Evolutionary conservation across 2,113 vertebrate genomes (phyloP).

Genomic region (Merops nubicus): DNA sequence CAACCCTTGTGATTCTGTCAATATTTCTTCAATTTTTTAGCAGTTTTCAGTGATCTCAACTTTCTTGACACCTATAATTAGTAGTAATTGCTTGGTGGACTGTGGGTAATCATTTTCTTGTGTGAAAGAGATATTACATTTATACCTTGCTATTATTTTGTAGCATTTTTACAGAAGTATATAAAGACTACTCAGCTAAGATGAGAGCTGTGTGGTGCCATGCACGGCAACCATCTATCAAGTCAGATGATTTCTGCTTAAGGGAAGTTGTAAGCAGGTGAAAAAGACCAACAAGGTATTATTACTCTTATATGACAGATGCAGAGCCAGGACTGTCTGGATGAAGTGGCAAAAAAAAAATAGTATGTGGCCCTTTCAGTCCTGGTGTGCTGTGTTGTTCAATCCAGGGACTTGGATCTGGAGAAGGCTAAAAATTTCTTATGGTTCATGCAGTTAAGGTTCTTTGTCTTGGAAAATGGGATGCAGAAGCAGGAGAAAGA

Average conservation of each 20-base stretch:
- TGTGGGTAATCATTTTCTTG: background rate
- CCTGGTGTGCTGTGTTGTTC: background rate
- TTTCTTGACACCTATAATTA: background rate
- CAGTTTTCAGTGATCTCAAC: background rate
- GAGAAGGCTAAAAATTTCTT: background rate
- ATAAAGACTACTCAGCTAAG: background rate
- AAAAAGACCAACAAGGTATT: background rate
- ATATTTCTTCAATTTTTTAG: background rate
- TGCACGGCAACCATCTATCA: background rate
- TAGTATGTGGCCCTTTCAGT: background rate
- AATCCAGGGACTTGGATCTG: background rate
- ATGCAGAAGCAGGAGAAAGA: background rate
- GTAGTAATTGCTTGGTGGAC: background rate
- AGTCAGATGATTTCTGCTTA: background rate
- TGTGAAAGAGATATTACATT: background rate
- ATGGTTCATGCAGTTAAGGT: background rate
- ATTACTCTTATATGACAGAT: background rate
- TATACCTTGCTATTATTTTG: background rate
- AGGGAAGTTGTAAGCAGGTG: background rate
- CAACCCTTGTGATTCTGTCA: too few relatives aligned
- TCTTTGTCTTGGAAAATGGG: background rate
- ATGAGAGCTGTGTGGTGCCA: background rate
- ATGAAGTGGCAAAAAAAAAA: conserved; percentile 4
- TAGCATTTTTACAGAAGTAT: background rate
- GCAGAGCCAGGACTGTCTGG: background rate